Evolutionary conservation across 1,140 invertebrate genomes (phyloP).

Genomic region (Drosophila orosa): DNA sequence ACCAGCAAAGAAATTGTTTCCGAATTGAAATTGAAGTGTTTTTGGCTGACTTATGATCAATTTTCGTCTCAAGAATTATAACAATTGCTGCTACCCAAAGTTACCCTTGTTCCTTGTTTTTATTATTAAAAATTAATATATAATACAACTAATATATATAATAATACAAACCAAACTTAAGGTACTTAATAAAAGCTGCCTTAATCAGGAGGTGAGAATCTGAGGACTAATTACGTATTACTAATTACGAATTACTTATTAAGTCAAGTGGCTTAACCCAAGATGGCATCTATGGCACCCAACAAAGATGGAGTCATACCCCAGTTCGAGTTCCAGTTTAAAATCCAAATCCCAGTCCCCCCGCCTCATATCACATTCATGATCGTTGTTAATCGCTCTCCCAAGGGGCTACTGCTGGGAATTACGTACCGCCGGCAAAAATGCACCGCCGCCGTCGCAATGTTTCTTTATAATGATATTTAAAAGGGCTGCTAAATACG

Average conservation of each 20-base stretch:
- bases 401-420: slow-evolving; percentile 60
- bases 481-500: slow-evolving; percentile 79
- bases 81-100: too few relatives aligned
- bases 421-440: slow-evolving; percentile 63
- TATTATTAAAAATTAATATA: too few relatives aligned
- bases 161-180: background rate
- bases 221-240: background rate
- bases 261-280: background rate
- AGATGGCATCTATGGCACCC: slow-evolving; percentile 7
- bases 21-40: too few relatives aligned
- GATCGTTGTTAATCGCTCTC: slow-evolving; percentile 42
- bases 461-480: slow-evolving; percentile 73
- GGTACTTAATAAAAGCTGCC: too few relatives aligned
- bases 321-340: background rate
- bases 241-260: slow-evolving; percentile 3
- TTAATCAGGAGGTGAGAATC: background rate
- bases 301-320: slow-evolving; percentile 28
- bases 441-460: slow-evolving; percentile 34
- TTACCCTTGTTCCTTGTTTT: too few relatives aligned
- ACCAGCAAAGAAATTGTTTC: too few relatives aligned
- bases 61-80: too few relatives aligned
- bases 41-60: too few relatives aligned
- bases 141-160: too few relatives aligned
- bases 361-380: slow-evolving; percentile 40
- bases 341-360: background rate